Evolutionary conservation across 2,113 vertebrate genomes (phyloP), one percentile per base, ranked within the genome.

Genomic region (Gavia stellata): DNA sequence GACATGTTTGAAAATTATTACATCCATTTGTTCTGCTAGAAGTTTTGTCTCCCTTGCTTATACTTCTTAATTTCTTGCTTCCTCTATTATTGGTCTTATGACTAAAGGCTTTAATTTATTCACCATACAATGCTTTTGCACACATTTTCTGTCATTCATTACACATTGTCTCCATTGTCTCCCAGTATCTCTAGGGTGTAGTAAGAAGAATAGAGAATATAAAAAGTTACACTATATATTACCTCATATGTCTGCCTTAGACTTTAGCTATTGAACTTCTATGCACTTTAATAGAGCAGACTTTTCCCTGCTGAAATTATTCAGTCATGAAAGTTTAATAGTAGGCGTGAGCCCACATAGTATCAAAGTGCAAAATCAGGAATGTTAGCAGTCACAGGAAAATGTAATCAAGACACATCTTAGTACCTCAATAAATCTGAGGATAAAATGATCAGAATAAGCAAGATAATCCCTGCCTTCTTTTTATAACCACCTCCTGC

Each of bases 51-150:
- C 85, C 79, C 85, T 87, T 73, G 62, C 87, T 96, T 96, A 91
- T 94, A 91, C 73, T 93, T 96, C 91, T 94, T 96, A 96, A 97
- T 97, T 97, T 96, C 72, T 93, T 80, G 72, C 86, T 94, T 96
- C 81, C 81, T 58, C 91, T 91, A 28, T 93, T 98, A 97, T 97
- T 97, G 96, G 95, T 97, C 95, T 97, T 98, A 95, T 93, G 95
- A 97, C 97, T 96, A 94, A 98, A 96, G 94, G 94, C 88, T 97
- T 96, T 94, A 98, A 98, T 97, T 98, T 98, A 97, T 97, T 96
- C 94, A 94, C 96, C 92, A 82, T 70, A 96, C 92, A 93, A 53
- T 84, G 59, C 71, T 94, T 85, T 86, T 77, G 84, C 65, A 92
- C 81, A 59, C 2, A 11, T 90, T 93, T 93, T 95, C 77, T 90